A percentile compares a stretch with the other conserved stretches of the same genome.
Evolutionary conservation across 1,140 invertebrate species (phyloP).

Genomic region (Drosophila tropicalis): DNA sequence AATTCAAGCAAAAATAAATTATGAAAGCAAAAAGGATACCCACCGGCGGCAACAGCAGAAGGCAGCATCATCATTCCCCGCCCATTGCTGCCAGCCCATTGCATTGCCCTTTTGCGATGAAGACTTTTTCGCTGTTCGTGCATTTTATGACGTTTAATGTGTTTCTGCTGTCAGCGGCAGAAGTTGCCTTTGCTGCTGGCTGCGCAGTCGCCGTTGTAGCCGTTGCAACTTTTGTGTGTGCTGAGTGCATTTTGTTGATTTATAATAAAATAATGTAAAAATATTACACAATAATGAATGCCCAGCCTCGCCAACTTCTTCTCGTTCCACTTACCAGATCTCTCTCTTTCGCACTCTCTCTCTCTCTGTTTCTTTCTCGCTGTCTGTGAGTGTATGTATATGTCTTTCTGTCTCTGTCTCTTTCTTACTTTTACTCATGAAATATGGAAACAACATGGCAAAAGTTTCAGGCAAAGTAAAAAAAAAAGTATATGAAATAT

Average conservation of each 20-base stretch:
- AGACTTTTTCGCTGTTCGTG: slow-evolving; percentile 68
- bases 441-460: slow-evolving; percentile 71
- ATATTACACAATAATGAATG: slow-evolving; percentile 83
- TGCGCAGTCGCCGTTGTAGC: slow-evolving; percentile 36
- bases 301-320: slow-evolving; percentile 30
- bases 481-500: slow-evolving; percentile 75
- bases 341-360: slow-evolving; percentile 22
- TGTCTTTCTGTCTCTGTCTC: slow-evolving; percentile 29
- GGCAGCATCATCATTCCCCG: neutral
- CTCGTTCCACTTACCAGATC: neutral
- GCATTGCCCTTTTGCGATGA: slow-evolving; percentile 37
- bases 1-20: slow-evolving; percentile 82
- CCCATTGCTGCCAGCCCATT: slow-evolving; percentile 13
- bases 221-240: slow-evolving; percentile 64
- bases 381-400: neutral
- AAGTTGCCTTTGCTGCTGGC: slow-evolving; percentile 41
- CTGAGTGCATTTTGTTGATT: slow-evolving; percentile 82
- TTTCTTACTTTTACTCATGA: slow-evolving; percentile 60
- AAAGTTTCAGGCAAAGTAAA: slow-evolving; percentile 58
- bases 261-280: slow-evolving; percentile 83
- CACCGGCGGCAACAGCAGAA: neutral
- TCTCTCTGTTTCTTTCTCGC: no score
- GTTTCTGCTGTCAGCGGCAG: slow-evolving; percentile 77
- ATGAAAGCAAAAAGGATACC: slow-evolving; percentile 64
- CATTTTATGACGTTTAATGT: slow-evolving; percentile 82